Percentiles rank a stretch among this genome's conserved stretches.
Conservation (phyloP, 2,888 invertebrate species). For the Pachliopta kotzebuea region DNA sequence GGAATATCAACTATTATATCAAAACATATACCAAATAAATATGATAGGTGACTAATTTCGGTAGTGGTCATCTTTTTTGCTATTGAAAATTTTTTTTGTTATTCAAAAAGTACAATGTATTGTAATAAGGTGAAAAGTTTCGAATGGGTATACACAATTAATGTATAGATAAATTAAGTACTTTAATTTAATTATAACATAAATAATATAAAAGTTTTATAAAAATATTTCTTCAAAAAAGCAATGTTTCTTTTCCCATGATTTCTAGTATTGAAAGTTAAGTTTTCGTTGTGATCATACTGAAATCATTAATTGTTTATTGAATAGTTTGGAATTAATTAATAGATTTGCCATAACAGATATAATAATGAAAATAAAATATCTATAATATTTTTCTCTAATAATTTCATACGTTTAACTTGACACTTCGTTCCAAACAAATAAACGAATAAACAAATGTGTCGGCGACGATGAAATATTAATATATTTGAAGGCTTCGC, state of each 20-base stretch:
- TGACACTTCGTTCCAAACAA: not conserved
- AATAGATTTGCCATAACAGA: not conserved
- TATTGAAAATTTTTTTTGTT: too few relatives aligned
- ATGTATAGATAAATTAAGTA: too few relatives aligned
- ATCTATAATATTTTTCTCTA: not conserved
- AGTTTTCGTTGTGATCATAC: not conserved
- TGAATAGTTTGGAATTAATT: not conserved
- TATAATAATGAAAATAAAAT: not conserved
- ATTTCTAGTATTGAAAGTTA: constrained; percentile 1
- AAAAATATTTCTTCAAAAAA: not conserved
- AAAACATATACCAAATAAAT: too few relatives aligned
- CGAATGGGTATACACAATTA: too few relatives aligned
- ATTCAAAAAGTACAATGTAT: too few relatives aligned
- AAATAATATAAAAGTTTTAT: too few relatives aligned
- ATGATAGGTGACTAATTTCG: too few relatives aligned
- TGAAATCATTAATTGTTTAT: constrained; percentile 7
- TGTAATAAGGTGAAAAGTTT: too few relatives aligned
- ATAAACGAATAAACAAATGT: constrained; percentile 15
- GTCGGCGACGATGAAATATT: not conserved
- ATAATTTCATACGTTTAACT: constrained; percentile 6
- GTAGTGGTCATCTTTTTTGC: too few relatives aligned
- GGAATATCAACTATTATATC: too few relatives aligned
- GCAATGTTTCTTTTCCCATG: not conserved
- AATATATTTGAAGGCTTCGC: not conserved
- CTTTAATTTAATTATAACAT: too few relatives aligned